Conservation (phyloP, 2,888 invertebrate genomes). For the Synanthedon formicaeformis region DNA sequence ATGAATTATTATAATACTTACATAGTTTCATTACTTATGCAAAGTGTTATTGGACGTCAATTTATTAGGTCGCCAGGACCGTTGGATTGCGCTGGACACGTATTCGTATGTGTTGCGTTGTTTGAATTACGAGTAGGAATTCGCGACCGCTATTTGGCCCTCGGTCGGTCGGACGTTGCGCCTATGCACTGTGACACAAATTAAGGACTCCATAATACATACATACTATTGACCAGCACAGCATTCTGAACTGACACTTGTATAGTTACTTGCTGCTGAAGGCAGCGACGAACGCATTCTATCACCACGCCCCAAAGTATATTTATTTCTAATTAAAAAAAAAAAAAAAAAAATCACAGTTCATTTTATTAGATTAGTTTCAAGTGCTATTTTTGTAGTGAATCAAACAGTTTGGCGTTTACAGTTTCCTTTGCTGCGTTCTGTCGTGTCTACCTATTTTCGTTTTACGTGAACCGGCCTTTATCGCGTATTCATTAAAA, state of each 20-base stretch:
- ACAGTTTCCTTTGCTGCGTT: too few species aligned
- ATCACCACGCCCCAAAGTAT: conserved; percentile 42
- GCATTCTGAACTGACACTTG: conserved; percentile 26
- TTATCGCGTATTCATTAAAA: too few species aligned
- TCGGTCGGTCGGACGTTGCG: conserved; percentile 23
- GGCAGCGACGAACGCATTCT: conserved; percentile 51
- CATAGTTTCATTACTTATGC: not conserved
- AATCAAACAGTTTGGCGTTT: too few species aligned
- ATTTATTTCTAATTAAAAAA: conserved; percentile 44
- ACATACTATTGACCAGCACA: conserved; percentile 19
- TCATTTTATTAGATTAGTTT: too few species aligned
- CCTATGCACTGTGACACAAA: conserved; percentile 58
- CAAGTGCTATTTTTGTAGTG: too few species aligned
- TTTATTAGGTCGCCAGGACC: conserved; percentile 59
- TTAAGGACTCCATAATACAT: conserved; percentile 36
- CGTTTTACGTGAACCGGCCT: too few species aligned
- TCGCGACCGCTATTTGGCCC: conserved; percentile 67
- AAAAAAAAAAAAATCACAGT: too few species aligned
- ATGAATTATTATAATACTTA: too few species aligned
- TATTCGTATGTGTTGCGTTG: conserved; percentile 31
- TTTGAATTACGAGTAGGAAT: conserved; percentile 68
- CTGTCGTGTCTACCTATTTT: too few species aligned
- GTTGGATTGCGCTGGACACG: conserved; percentile 52
- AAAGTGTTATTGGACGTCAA: conserved; percentile 33
- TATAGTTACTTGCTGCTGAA: conserved; percentile 33